Base-by-base conservation (phyloP, 2,797 vertebrate species). In the Peromyscus nudipes region DNA sequence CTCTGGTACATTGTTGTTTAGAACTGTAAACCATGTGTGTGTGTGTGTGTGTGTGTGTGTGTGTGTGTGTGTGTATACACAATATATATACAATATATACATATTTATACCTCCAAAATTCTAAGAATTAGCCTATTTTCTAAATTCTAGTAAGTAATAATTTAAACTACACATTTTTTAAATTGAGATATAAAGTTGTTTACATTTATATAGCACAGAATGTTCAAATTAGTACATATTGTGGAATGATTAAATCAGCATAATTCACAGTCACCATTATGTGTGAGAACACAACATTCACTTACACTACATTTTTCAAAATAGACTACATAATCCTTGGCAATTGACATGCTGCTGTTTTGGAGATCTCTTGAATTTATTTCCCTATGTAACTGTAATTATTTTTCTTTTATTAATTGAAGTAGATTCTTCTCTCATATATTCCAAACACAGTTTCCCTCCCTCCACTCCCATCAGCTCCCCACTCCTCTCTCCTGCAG, bases 61-160 rank as follows among this genome's bases (percentile, higher is more conserved):
- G 52, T 52, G 43, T 43, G 43, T 43, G 43, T 43, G 43, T 43
- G 43, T 43, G 43, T 43, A 10, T 49, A 49, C 46, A 52, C 7
- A 49, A 49, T 49, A 49, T 49, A 49, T 52, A 52, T 52, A 69
- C 27, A 65, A 69, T 69, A n/a, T n/a, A 69, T 34, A 69, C 0
- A 69, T 12, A 57, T 7, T 9, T 79, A 69, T 73, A 52, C 31
- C 62, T 96, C 76, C 57, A 80, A 84, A 82, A 12, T 90, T 94
- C 21, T 62, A 93, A 40, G 19, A 64, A 71, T 76, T 37, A 43
- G 3, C 25, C 12, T 83, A 69, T 46, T 87, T 91, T 73, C 29
- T 67, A 89, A 64, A 17, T 85, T 92, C 25, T 69, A 73, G 49
- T 55, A 25, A 0, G 34, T 52, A 23, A 1, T 43, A 65, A 83